A percentile compares a stretch with the other conserved stretches of the same genome.
These are phyloP conservation scores for Diplogasteroides magnus DNA, from an alignment of 1,140 invertebrate genomes.

Conservation along the genomic window DNA sequence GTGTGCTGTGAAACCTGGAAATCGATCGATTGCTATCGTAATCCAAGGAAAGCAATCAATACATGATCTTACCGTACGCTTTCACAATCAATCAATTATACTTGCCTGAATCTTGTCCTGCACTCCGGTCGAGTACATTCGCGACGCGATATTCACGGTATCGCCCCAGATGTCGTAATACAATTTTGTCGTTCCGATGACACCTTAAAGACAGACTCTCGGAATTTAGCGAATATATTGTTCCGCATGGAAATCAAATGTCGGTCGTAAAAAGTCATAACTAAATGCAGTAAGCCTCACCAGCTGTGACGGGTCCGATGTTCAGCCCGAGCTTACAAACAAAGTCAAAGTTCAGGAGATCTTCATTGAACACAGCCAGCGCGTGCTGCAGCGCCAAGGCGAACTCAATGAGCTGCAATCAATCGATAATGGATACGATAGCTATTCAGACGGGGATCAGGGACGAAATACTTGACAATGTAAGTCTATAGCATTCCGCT, in stretches of 20 bases:
- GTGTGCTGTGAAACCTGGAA: slow-evolving; percentile 67
- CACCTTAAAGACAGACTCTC: slow-evolving; percentile 62
- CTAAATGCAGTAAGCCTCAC: background rate
- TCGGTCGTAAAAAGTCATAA: slow-evolving; percentile 46
- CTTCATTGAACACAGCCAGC: slow-evolving; percentile 41
- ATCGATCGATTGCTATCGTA: slow-evolving; percentile 4
- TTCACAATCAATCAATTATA: slow-evolving; percentile 16
- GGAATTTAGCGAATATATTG: too few relatives aligned
- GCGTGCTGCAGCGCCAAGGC: slow-evolving; percentile 49
- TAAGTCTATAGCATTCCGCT: too few relatives aligned
- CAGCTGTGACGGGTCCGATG: slow-evolving; percentile 53
- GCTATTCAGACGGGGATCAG: too few relatives aligned
- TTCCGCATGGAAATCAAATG: too few relatives aligned
- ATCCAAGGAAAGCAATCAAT: slow-evolving; percentile 22
- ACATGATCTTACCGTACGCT: slow-evolving; percentile 42
- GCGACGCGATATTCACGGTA: slow-evolving; percentile 82
- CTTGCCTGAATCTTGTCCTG: slow-evolving; percentile 75
- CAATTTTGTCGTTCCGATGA: slow-evolving; percentile 89
- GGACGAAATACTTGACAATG: too few relatives aligned
- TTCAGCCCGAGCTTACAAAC: slow-evolving; percentile 52
- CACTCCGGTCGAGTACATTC: slow-evolving; percentile 87
- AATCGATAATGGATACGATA: slow-evolving; percentile 1
- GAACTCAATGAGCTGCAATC: slow-evolving; percentile 50
- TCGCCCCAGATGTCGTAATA: slow-evolving; percentile 98
- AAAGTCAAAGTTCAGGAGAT: slow-evolving; percentile 51